Percentiles rank a stretch among this genome's conserved stretches.
Conservation (phyloP, 2,797 vertebrate species). For the Betta splendens region DNA sequence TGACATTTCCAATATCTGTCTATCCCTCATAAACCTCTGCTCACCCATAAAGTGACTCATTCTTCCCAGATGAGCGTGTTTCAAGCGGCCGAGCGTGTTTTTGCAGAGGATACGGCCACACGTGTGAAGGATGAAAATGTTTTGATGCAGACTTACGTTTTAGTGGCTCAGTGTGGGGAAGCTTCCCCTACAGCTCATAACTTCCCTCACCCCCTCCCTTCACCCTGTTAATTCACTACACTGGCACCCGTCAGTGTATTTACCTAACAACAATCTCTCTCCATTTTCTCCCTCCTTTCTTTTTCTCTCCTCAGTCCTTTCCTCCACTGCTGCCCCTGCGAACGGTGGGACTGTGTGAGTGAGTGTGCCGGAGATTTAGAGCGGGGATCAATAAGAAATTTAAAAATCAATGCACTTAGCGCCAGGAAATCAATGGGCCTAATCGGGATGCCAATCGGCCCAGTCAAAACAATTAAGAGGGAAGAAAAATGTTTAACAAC, state of each 20-base stretch:
- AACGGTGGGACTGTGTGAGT: conserved; percentile 64
- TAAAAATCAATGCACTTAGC: conserved; percentile 97
- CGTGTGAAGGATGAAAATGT: conserved; percentile 2
- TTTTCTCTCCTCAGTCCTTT: conserved; percentile 46
- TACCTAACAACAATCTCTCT: conserved; percentile 69
- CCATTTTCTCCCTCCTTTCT: conserved; percentile 36
- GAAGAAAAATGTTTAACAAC: conserved; percentile 93
- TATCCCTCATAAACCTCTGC: conserved; percentile 72
- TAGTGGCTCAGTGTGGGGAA: not conserved
- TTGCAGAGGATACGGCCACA: not conserved
- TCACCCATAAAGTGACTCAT: conserved; percentile 67
- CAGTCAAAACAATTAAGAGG: conserved; percentile 97
- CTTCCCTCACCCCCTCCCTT: conserved; percentile 29
- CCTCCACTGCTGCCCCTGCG: conserved; percentile 56
- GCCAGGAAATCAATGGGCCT: conserved; percentile 95
- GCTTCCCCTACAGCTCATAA: conserved; percentile 44
- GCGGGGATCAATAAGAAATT: conserved; percentile 95
- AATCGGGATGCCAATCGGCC: conserved; percentile 96
- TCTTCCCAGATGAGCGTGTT: conserved; percentile 69
- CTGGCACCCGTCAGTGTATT: conserved; percentile 69
- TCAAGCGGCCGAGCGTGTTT: conserved; percentile 43
- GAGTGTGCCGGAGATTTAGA: conserved; percentile 89
- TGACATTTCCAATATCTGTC: conserved; percentile 80
- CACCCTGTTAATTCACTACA: conserved; percentile 69
- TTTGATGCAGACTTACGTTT: conserved; percentile 10